Evolutionary conservation across 1,140 invertebrate species (phyloP).

Genomic region (Caenorhabditis inopinata): DNA sequence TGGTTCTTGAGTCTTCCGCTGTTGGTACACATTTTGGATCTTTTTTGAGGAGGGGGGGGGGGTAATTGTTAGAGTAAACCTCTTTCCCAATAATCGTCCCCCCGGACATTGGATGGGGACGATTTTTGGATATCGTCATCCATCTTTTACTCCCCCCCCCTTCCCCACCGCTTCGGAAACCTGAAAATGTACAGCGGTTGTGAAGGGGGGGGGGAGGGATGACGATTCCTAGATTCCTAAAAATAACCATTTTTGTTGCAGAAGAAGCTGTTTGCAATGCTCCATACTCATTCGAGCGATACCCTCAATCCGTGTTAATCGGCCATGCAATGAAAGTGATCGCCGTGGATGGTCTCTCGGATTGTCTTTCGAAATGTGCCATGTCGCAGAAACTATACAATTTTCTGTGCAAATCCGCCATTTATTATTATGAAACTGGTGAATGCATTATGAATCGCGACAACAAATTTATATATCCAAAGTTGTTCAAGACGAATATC

Average conservation of each 20-base stretch:
- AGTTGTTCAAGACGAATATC: constrained; percentile 29
- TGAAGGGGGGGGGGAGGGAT: no score
- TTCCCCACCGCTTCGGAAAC: no score
- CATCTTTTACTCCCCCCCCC: no score
- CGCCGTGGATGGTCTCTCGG: constrained; percentile 50
- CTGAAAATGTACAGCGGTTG: no score
- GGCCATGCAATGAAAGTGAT: constrained; percentile 56
- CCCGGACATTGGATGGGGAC: no score
- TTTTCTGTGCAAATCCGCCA: constrained; percentile 60
- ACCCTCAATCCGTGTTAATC: constrained; percentile 57
- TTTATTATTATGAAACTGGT: constrained; percentile 63
- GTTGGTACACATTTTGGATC: no score
- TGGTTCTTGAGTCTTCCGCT: no score
- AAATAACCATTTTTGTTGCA: constrained; percentile 39
- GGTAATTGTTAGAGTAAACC: no score
- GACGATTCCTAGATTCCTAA: no score
- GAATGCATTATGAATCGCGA: constrained; percentile 63
- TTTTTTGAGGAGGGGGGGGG: no score
- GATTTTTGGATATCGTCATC: no score
- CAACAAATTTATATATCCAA: constrained; percentile 36
- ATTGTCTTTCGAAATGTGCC: constrained; percentile 60
- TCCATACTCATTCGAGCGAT: constrained; percentile 61
- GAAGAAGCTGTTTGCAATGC: constrained; percentile 55
- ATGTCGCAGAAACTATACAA: constrained; percentile 45
- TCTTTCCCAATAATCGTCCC: no score